These are phyloP conservation scores for Tragelaphus buxtoni DNA, from an alignment of 2,113 vertebrate species.

Conservation along the genomic window DNA sequence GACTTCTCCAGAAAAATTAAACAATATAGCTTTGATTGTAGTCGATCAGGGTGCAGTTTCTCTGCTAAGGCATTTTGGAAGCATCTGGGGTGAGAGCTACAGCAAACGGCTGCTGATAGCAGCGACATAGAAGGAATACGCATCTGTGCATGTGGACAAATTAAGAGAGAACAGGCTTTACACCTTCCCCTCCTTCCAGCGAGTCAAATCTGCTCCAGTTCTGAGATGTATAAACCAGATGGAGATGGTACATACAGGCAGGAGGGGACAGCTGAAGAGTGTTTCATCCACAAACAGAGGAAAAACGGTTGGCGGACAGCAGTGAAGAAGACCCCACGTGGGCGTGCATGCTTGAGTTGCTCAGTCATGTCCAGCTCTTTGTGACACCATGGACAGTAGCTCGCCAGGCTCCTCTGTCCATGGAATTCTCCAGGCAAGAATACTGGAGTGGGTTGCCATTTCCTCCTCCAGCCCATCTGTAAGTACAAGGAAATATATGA, in stretches of 20 bases:
- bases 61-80: neutral
- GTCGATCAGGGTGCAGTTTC: neutral
- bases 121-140: neutral
- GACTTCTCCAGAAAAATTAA: neutral
- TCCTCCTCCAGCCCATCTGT: neutral
- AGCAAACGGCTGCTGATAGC: neutral
- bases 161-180: neutral
- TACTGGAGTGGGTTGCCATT: neutral
- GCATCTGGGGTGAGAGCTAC: neutral
- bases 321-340: neutral
- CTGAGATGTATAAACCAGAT: neutral
- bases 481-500: neutral
- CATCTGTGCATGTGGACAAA: rapidly evolving
- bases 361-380: neutral
- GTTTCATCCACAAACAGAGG: neutral
- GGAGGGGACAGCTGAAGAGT: neutral
- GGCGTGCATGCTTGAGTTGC: neutral
- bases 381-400: neutral
- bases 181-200: neutral
- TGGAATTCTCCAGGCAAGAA: neutral
- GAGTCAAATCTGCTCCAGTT: neutral
- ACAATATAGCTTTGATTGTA: neutral
- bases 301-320: neutral
- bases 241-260: neutral
- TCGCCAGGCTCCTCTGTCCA: neutral